Evolutionary conservation across 2,113 vertebrate genomes (phyloP), one percentile per base, ranked within the genome.

Genomic region (Promerops cafer): DNA sequence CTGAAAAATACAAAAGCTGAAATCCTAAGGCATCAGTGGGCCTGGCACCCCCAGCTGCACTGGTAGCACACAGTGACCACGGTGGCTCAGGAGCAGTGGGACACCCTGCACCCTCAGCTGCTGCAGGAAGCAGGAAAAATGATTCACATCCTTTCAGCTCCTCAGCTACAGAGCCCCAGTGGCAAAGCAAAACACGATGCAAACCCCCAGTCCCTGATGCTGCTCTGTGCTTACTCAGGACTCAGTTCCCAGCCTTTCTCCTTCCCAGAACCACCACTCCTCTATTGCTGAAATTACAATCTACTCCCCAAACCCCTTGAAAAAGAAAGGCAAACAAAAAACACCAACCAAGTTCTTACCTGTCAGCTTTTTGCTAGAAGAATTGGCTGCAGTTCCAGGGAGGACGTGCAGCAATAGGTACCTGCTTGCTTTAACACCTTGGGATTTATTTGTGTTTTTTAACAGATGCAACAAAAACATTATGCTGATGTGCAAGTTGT

Each of bases 41-140:
- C 33, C 56, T 72, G 81, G 47, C 79, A 74, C 2, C 27, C n/a
- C 26, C 63, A 50, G 37, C 57, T 72, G 77, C 1, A 0, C 23
- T 4, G n/a, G 6, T 23, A 15, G 0, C 50, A 19, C 68, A 10
- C 0, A 0, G 42, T 18, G 87, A 30, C 64, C 64, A 31, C 0
- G 1, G 10, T 3, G 53, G 26, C 63, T 64, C 61, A 37, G 45
- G 6, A 65, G 31, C 60, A 63, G 40, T 2, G 1, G 60, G 35
- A 75, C 69, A 60, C 49, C 0, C 63, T 74, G 83, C 71, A 49
- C 79, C 77, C 56, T 4, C 61, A 85, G 8, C 37, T 78, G 81
- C 50, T 84, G 78, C 85, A 90, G 95, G 95, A 90, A 87, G 84
- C 92, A 93, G 92, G 93, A 92, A 81, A 83, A 91, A 11, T 59